These are phyloP conservation scores for Antheraea mylitta DNA, from an alignment of 1,140 invertebrate species.

Conservation along the genomic window DNA sequence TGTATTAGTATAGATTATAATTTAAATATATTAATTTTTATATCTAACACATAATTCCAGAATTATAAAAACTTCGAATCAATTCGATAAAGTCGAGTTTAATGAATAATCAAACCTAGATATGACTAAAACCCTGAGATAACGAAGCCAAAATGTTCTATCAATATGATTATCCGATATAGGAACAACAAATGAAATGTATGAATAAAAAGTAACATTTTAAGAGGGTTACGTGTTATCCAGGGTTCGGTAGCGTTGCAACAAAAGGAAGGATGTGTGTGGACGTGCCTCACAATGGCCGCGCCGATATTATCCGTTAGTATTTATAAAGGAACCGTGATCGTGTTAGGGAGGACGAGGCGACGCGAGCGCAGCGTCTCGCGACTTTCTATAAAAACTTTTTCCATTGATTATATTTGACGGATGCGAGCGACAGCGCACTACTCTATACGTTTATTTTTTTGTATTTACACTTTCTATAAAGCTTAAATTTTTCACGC, in stretches of 20 bases:
- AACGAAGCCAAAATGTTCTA: not conserved
- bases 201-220: not conserved
- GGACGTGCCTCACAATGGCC: slow-evolving; percentile 62
- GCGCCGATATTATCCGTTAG: slow-evolving; percentile 46
- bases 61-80: too few species aligned
- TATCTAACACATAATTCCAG: too few species aligned
- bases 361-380: slow-evolving; percentile 13
- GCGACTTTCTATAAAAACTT: not conserved
- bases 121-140: not conserved
- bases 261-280: slow-evolving; percentile 54
- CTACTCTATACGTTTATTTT: not conserved
- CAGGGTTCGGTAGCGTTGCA: slow-evolving; percentile 14
- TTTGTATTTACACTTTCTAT: not conserved
- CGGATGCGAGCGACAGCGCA: not conserved
- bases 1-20: too few species aligned
- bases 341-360: slow-evolving; percentile 16
- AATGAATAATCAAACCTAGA: too few species aligned
- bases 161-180: not conserved
- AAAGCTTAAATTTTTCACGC: too few species aligned
- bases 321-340: slow-evolving; percentile 32
- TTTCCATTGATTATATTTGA: slow-evolving; percentile 1
- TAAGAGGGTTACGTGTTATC: slow-evolving; percentile 2
- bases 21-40: too few species aligned
- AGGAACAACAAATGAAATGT: not conserved
- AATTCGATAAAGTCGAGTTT: too few species aligned